These are phyloP conservation scores for Junco hyemalis DNA, from an alignment of 2,113 vertebrate genomes.

Conservation along the genomic window DNA sequence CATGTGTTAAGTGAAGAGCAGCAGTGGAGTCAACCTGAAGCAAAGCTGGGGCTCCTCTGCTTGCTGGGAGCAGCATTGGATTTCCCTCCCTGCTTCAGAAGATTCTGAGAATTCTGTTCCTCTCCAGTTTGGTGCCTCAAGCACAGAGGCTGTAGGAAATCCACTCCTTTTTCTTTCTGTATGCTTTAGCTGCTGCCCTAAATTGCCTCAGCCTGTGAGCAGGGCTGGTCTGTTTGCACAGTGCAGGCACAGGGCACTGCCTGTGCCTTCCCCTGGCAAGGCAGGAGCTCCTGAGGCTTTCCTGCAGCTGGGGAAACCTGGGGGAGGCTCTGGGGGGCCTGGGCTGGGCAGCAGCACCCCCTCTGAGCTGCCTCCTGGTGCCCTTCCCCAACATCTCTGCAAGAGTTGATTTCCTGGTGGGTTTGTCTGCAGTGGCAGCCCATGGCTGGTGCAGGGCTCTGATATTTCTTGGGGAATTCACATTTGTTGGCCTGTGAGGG, in stretches of 20 bases:
- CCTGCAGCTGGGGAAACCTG: accelerated
- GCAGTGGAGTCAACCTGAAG: not conserved
- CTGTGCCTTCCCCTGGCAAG: accelerated
- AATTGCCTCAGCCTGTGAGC: not conserved
- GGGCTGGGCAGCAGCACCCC: accelerated
- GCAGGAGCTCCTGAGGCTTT: not conserved
- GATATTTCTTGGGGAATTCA: not conserved
- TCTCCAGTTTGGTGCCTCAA: not conserved
- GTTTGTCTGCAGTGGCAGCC: not conserved
- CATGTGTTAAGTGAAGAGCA: not conserved
- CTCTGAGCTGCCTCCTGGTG: accelerated
- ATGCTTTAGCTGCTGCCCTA: not conserved
- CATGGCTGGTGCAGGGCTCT: not conserved
- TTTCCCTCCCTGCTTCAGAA: not conserved
- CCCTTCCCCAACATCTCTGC: accelerated
- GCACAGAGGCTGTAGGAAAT: not conserved
- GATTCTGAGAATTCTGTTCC: not conserved
- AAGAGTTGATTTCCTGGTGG: too few species aligned
- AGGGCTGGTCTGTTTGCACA: not conserved
- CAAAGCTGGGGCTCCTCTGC: not conserved
- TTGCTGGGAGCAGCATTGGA: not conserved
- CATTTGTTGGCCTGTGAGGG: not conserved
- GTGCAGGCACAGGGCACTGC: not conserved
- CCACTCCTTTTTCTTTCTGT: not conserved
- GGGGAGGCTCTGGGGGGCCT: accelerated